Base-by-base conservation (phyloP, 1,140 invertebrate species). In the Bombus cullumanus region DNA sequence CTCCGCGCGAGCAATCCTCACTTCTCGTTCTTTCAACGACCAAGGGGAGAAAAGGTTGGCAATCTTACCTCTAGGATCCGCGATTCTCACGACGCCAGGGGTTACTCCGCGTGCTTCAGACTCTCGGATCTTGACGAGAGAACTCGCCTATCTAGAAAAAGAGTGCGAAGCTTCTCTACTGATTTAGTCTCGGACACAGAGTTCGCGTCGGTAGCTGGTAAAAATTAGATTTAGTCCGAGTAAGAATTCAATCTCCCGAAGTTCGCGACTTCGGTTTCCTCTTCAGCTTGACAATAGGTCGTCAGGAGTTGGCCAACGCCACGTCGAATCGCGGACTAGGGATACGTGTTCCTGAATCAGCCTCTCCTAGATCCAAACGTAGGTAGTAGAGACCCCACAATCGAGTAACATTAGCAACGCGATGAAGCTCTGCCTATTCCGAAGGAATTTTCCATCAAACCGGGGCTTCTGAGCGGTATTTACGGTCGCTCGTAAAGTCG, bases 141-240 rank as follows among this genome's bases (percentile, higher is more conserved):
- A 71, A 41, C 31, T 15, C 64, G 64, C 39, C 71, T 28, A 37
- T 31, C 59, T 22, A n/a, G 72, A 31, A 43, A 47, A n/a, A 73
- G 31, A 71, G 25, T 0, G 59, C 77, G 62, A 53, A 43, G 59
- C 83, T 71, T 88, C 84, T 47, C 64, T 79, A 64, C 69, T 86
- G 79, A 75, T 86, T 91, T 76, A 75, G 31, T 39, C 81, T 86
- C 78, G 88, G 83, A 86, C 86, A 83, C 79, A 68, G 31, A 77
- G 78, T 79, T 81, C 41, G n/a, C 59, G 3, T 22, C 66, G 79
- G 73, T 41, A 39, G n/a, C 41, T 41, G 73, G 59, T n/a, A 91
- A 85, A 92, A 92, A 92, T 92, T 91, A 92, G 87, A 93, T 92
- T 92, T 89, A 4, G 81, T 66, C 84, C 85, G 75, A 88, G 81